Evolutionary conservation across 2,113 vertebrate species (phyloP).

Genomic region (Sylvilagus bachmani): DNA sequence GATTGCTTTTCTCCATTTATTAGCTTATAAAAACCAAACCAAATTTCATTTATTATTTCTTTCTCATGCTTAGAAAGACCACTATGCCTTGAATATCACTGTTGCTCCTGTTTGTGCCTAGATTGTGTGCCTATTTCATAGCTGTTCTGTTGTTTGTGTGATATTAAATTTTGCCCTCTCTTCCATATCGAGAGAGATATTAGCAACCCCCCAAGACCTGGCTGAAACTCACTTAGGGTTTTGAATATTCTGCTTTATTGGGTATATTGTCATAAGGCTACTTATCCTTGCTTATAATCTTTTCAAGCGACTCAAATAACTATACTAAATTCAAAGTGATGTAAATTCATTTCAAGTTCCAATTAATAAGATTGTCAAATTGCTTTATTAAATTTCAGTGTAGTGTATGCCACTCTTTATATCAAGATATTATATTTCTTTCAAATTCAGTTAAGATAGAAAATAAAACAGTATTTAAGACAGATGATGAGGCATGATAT

Average conservation of each 20-base stretch:
- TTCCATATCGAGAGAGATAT: neutral
- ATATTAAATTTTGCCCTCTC: neutral
- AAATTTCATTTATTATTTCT: conserved; percentile 59
- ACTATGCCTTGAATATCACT: neutral
- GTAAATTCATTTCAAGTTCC: conserved; percentile 36
- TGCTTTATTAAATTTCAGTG: conserved; percentile 66
- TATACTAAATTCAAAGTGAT: conserved; percentile 54
- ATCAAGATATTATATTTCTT: conserved; percentile 52
- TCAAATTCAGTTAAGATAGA: conserved; percentile 43
- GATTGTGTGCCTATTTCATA: neutral
- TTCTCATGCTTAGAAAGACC: neutral
- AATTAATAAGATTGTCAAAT: conserved; percentile 48
- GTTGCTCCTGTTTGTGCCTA: neutral
- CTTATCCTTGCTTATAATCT: conserved; percentile 45
- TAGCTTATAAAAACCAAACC: neutral
- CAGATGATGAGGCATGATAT: conserved; percentile 20
- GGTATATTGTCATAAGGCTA: neutral
- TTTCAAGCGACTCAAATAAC: conserved; percentile 43
- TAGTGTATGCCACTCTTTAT: neutral
- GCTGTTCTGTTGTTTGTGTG: neutral
- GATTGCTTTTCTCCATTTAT: neutral
- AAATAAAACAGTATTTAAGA: conserved; percentile 63
- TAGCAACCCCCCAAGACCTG: neutral
- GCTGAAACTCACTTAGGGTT: conserved; percentile 30
- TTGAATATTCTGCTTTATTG: conserved; percentile 26